Percentiles rank a stretch among this genome's conserved stretches.
Conservation (phyloP, 2,797 vertebrate species). For the Tokudaia tokunoshimensis region DNA sequence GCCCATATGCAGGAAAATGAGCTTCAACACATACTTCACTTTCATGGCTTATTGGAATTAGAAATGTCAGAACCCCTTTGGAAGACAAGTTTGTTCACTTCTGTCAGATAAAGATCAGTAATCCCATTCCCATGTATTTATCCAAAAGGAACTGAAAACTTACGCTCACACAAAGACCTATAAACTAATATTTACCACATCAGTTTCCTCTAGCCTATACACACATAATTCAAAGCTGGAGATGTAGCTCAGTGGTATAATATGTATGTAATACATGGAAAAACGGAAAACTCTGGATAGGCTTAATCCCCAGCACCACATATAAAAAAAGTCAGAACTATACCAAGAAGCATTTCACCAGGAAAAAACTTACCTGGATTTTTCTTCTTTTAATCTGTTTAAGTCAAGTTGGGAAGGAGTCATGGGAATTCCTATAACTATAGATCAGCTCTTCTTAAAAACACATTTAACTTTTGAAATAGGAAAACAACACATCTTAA, state of each 20-base stretch:
- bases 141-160: constrained; percentile 59
- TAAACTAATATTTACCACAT: constrained; percentile 51
- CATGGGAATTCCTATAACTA: constrained; percentile 37
- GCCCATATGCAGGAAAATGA: constrained; percentile 43
- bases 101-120: constrained; percentile 58
- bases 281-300: background rate
- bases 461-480: constrained; percentile 50
- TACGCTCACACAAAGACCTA: constrained; percentile 1
- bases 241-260: background rate
- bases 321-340: background rate
- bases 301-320: background rate
- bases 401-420: constrained; percentile 13
- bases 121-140: constrained; percentile 30
- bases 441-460: background rate
- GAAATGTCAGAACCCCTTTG: constrained; percentile 14
- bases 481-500: constrained; percentile 60
- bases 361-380: background rate
- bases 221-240: background rate
- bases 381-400: background rate
- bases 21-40: constrained; percentile 40
- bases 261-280: background rate
- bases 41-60: constrained; percentile 20
- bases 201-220: constrained; percentile 20
- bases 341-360: constrained; percentile 41
- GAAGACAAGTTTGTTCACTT: constrained; percentile 57